Percentiles rank a stretch among this genome's conserved stretches.
Conservation (phyloP, 2,888 invertebrate species). For the Enchytraeus crypticus region DNA sequence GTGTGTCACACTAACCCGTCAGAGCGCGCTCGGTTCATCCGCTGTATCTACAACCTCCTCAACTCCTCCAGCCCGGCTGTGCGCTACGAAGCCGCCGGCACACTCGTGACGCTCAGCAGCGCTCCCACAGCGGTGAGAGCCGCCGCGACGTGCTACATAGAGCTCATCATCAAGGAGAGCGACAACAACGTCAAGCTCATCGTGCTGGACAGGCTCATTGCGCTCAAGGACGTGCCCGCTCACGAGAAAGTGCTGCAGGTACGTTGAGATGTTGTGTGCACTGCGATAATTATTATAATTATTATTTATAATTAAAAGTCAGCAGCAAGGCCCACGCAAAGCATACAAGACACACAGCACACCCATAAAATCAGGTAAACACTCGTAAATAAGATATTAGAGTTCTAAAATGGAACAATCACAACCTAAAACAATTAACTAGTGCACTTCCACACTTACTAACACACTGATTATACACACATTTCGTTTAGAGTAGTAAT, state of each 20-base stretch:
- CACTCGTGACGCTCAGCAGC: conserved; percentile 88
- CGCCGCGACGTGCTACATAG: conserved; percentile 95
- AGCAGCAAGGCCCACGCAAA: too few relatives aligned
- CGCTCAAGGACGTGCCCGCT: conserved; percentile 69
- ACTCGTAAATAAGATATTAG: too few relatives aligned
- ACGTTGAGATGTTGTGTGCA: too few relatives aligned
- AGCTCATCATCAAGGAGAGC: conserved; percentile 96
- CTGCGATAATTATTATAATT: not conserved
- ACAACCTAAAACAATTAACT: too few relatives aligned
- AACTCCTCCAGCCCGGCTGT: conserved; percentile 94
- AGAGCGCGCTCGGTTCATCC: conserved; percentile 90
- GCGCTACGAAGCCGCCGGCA: conserved; percentile 96
- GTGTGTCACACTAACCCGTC: conserved; percentile 92
- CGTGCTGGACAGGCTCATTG: conserved; percentile 83
- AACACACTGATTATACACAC: too few relatives aligned
- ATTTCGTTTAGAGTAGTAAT: too few relatives aligned
- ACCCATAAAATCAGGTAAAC: too few relatives aligned
- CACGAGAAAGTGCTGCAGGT: conserved; percentile 71
- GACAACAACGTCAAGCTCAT: conserved; percentile 99
- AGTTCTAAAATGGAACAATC: too few relatives aligned
- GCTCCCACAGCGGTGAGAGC: conserved; percentile 96
- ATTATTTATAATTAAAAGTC: too few relatives aligned
- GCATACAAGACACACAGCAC: too few relatives aligned
- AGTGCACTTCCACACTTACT: too few relatives aligned
- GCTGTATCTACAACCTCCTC: conserved; percentile 92